These are phyloP conservation scores for Phoeniculus purpureus DNA, from an alignment of 2,797 vertebrate species.

Conservation along the genomic window DNA sequence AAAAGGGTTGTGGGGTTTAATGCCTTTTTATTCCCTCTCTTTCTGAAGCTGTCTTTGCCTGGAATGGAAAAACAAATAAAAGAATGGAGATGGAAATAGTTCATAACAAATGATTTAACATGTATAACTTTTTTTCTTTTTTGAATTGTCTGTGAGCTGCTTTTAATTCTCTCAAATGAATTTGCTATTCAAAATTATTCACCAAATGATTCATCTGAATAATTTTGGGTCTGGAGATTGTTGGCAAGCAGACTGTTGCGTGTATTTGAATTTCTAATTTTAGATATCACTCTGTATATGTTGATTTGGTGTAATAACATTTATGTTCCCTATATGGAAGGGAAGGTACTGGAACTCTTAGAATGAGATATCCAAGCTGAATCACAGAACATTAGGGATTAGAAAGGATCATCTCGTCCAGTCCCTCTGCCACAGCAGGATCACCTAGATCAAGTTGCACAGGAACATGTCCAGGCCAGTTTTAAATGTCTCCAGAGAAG, in stretches of 20 bases:
- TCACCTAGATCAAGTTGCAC: too few relatives aligned
- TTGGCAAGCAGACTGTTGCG: slow-evolving; percentile 60
- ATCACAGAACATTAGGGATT: background rate
- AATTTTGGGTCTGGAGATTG: slow-evolving; percentile 59
- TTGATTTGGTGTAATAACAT: slow-evolving; percentile 43
- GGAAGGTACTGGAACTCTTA: slow-evolving; percentile 7
- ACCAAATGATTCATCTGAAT: slow-evolving; percentile 66
- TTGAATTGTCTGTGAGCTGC: slow-evolving; percentile 48
- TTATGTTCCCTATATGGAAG: slow-evolving; percentile 14
- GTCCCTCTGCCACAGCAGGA: too few relatives aligned
- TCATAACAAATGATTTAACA: slow-evolving; percentile 50
- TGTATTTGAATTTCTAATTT: slow-evolving; percentile 66
- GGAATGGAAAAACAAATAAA: slow-evolving; percentile 28
- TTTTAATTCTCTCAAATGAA: slow-evolving; percentile 51
- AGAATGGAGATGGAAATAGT: slow-evolving; percentile 3
- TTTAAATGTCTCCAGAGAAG: too few relatives aligned
- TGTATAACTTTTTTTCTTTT: slow-evolving; percentile 48
- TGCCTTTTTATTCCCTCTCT: background rate
- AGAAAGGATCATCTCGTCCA: too few relatives aligned
- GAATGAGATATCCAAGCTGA: slow-evolving; percentile 15
- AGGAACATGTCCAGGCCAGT: too few relatives aligned
- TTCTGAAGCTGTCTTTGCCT: background rate
- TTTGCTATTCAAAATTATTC: slow-evolving; percentile 68
- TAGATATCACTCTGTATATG: slow-evolving; percentile 18
- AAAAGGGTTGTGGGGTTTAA: background rate